Evolutionary conservation across 2,888 invertebrate genomes (phyloP).

Genomic region (Drosophila affinis): DNA sequence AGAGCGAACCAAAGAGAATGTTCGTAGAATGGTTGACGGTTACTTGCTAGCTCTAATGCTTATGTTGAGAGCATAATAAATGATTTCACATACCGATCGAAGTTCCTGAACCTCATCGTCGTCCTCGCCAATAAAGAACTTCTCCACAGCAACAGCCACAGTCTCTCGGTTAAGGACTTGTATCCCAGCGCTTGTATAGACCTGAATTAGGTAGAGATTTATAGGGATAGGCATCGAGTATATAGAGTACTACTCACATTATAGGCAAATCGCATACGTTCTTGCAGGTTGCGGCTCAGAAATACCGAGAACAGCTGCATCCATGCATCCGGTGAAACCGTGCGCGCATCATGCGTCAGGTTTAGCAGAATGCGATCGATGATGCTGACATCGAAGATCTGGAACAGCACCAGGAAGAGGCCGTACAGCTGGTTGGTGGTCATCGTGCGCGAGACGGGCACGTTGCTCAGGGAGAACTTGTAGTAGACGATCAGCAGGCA

Average conservation of each 20-base stretch:
- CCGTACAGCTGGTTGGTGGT: constrained; percentile 86
- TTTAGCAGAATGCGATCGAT: constrained; percentile 87
- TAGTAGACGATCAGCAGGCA: constrained; percentile 85
- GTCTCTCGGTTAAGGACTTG: constrained; percentile 88
- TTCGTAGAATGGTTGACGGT: too few relatives aligned
- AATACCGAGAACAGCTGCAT: constrained; percentile 88
- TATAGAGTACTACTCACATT: constrained; percentile 81
- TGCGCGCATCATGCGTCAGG: constrained; percentile 85
- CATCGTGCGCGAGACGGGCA: constrained; percentile 82
- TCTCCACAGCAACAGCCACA: constrained; percentile 85
- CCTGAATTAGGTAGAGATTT: neutral
- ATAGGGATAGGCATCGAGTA: too few relatives aligned
- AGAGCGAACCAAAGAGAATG: too few relatives aligned
- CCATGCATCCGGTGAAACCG: constrained; percentile 86
- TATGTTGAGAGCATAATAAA: neutral
- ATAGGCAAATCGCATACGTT: constrained; percentile 88
- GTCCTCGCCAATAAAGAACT: constrained; percentile 85
- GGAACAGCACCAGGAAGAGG: constrained; percentile 87
- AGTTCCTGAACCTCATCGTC: constrained; percentile 90
- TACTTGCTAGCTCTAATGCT: neutral
- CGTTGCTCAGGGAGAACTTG: constrained; percentile 84
- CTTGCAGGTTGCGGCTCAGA: constrained; percentile 88
- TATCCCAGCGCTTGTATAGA: constrained; percentile 35
- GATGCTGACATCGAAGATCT: constrained; percentile 89
- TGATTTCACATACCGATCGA: constrained; percentile 62